These are phyloP conservation scores for Carlito syrichta DNA, from an alignment of 2,113 vertebrate genomes.

Conservation along the genomic window DNA sequence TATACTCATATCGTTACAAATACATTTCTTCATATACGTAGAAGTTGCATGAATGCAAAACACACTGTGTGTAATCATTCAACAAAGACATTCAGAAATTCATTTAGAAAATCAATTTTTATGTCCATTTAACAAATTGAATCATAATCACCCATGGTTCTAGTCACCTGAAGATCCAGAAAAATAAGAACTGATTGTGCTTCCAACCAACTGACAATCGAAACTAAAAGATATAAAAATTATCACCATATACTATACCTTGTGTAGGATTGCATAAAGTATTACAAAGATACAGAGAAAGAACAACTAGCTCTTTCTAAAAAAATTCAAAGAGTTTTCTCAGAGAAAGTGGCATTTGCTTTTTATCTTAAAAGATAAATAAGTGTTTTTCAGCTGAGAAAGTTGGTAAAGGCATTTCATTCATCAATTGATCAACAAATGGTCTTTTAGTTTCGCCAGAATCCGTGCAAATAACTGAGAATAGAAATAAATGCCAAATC, in stretches of 20 bases:
- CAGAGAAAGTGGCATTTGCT: neutral
- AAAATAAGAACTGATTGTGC: neutral
- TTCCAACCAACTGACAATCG: neutral
- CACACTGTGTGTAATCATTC: neutral
- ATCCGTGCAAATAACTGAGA: neutral
- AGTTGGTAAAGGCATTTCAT: neutral
- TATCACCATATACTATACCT: neutral
- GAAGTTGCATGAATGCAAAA: neutral
- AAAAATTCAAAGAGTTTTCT: neutral
- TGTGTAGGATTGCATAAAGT: neutral
- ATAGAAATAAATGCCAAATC: neutral
- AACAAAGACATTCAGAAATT: slow-evolving; percentile 21
- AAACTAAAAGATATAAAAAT: neutral
- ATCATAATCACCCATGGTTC: neutral
- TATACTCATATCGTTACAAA: neutral
- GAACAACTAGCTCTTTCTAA: neutral
- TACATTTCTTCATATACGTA: neutral
- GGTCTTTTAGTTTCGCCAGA: neutral
- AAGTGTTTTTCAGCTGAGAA: neutral
- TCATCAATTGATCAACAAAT: slow-evolving; percentile 25
- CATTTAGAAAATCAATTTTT: neutral
- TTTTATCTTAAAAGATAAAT: slow-evolving; percentile 35
- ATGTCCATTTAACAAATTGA: neutral
- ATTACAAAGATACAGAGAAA: neutral
- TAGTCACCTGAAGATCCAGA: neutral